Conservation (phyloP, 2,888 invertebrate species). For the Oscheius sp. region DNA sequence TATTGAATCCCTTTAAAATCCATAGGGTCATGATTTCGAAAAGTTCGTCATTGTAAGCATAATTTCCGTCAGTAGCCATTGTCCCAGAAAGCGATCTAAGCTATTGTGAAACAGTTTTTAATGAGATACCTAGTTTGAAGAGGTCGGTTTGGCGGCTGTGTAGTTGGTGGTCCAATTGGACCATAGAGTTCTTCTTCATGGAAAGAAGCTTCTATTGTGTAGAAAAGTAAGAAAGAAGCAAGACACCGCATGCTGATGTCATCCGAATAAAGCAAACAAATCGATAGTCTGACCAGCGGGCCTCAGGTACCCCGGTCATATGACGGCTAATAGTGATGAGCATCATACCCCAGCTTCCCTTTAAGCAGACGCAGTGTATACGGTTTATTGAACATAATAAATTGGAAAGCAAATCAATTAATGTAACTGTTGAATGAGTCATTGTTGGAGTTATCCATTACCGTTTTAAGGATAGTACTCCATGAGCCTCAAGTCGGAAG, state of each 20-base stretch:
- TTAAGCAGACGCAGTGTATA: too few species aligned
- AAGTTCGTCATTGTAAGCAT: conserved; percentile 61
- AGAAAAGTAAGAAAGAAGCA: conserved; percentile 9
- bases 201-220: conserved; percentile 15
- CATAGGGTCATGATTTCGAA: conserved; percentile 65
- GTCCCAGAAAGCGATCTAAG: conserved; percentile 62
- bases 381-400: too few species aligned
- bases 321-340: background rate
- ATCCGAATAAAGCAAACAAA: conserved; percentile 35
- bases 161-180: conserved; percentile 21
- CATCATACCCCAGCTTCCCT: background rate
- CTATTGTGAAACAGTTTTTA: background rate
- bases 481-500: conserved; percentile 10
- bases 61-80: conserved; percentile 64
- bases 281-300: conserved; percentile 22
- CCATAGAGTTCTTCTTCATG: conserved; percentile 33
- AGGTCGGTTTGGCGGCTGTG: conserved; percentile 14
- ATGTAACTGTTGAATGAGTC: too few species aligned
- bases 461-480: conserved; percentile 12
- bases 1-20: conserved; percentile 65
- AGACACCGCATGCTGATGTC: conserved; percentile 31
- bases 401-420: background rate
- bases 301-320: conserved; percentile 11
- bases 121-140: conserved; percentile 20
- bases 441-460: background rate